Percentiles rank a stretch among this genome's conserved stretches.
These are phyloP conservation scores for Ceratotherium simum DNA, from an alignment of 2,113 vertebrate species.

Conservation along the genomic window DNA sequence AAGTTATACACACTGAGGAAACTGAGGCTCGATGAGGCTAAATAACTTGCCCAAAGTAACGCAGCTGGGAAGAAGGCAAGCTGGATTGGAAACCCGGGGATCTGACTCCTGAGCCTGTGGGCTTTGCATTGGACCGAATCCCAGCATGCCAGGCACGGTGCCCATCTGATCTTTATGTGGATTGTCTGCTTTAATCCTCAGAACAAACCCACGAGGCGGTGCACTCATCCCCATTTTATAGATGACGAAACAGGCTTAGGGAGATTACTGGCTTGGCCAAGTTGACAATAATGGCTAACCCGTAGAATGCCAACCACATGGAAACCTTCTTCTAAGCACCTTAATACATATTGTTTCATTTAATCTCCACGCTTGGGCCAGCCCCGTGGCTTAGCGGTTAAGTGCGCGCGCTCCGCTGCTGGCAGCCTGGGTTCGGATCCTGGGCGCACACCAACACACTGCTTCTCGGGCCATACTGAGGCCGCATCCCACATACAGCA, in stretches of 20 bases:
- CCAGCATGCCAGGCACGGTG: background rate
- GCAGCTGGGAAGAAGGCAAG: background rate
- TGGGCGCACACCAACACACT: too few relatives aligned
- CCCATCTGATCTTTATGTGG: background rate
- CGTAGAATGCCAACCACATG: too few relatives aligned
- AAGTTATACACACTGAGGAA: background rate
- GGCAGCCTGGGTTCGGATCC: too few relatives aligned
- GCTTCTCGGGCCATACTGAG: too few relatives aligned
- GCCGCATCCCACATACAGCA: too few relatives aligned
- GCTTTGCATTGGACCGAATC: background rate
- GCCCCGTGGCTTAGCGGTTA: too few relatives aligned
- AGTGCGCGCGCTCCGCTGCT: too few relatives aligned
- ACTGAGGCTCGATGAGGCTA: background rate
- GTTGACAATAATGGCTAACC: background rate
- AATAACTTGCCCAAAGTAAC: background rate
- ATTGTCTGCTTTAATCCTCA: conserved; percentile 26
- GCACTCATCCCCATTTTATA: background rate
- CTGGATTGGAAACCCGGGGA: background rate
- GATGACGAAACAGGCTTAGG: background rate
- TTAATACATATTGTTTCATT: background rate
- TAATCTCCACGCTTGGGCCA: background rate
- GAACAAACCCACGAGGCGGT: background rate
- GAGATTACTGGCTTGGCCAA: background rate
- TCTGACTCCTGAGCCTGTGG: background rate
- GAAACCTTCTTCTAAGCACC: background rate